Percentiles rank a stretch among this genome's conserved stretches.
Conservation (phyloP, 2,113 vertebrate species). For the Crotalus helleri region DNA sequence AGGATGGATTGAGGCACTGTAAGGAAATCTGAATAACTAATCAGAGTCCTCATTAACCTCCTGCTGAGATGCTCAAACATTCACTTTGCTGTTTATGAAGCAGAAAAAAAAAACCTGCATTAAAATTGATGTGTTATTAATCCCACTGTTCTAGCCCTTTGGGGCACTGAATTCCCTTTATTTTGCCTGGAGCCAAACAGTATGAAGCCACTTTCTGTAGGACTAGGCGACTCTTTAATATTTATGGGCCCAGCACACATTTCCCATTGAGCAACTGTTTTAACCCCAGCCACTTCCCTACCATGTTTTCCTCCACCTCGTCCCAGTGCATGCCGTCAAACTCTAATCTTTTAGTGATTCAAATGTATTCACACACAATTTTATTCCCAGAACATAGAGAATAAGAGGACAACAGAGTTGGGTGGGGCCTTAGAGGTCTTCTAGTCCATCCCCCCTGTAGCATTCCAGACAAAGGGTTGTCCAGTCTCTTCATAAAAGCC, state of each 20-base stretch:
- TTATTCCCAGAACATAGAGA: background rate
- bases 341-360: background rate
- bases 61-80: constrained; percentile 85
- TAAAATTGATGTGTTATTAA: constrained; percentile 79
- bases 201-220: constrained; percentile 44
- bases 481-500: background rate
- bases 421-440: background rate
- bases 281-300: background rate
- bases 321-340: rapidly evolving
- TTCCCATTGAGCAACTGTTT: constrained; percentile 5
- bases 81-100: constrained; percentile 85
- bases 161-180: constrained; percentile 34
- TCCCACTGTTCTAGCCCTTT: constrained; percentile 63
- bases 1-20: constrained; percentile 69
- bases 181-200: constrained; percentile 52
- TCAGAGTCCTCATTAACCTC: constrained; percentile 94
- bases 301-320: background rate
- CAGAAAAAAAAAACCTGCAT: constrained; percentile 62
- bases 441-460: background rate
- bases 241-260: constrained; percentile 34
- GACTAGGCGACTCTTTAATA: constrained; percentile 58
- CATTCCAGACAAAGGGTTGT: background rate
- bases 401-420: background rate
- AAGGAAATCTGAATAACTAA: constrained; percentile 85
- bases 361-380: background rate